A percentile compares a stretch with the other conserved stretches of the same genome.
Evolutionary conservation across 2,797 vertebrate genomes (phyloP).

Genomic region (Spheniscus humboldti): DNA sequence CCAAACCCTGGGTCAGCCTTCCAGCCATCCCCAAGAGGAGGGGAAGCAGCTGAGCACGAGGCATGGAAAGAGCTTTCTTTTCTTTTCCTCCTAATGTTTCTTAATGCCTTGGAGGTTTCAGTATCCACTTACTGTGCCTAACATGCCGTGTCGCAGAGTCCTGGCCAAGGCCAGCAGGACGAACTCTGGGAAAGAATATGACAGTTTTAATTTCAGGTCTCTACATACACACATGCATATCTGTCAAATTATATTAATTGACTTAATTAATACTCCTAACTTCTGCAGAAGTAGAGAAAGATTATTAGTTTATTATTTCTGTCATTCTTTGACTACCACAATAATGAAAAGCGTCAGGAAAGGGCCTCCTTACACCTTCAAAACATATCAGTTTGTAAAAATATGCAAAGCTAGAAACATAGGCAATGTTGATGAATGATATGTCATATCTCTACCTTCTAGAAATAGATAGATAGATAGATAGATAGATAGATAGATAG

Average conservation of each 20-base stretch:
- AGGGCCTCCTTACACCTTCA: neutral
- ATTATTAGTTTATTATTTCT: neutral
- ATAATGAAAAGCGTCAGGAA: neutral
- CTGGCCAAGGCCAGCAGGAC: neutral
- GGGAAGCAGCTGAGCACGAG: neutral
- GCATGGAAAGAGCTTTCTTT: neutral
- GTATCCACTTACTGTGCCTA: neutral
- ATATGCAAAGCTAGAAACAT: neutral
- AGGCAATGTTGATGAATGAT: neutral
- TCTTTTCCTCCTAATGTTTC: neutral
- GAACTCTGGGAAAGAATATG: neutral
- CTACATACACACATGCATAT: too few species aligned
- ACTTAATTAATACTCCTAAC: neutral
- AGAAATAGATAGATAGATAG: neutral
- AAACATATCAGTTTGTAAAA: neutral
- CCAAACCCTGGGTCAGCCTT: neutral
- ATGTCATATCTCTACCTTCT: neutral
- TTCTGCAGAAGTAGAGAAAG: neutral
- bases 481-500: neutral
- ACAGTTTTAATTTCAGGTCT: neutral
- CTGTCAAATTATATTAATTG: neutral
- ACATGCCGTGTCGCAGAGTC: rapidly evolving
- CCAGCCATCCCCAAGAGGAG: neutral
- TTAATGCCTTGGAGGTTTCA: neutral
- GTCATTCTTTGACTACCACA: neutral